Base-by-base conservation (phyloP, 2,888 invertebrate species). In the Lasius fuliginosus region DNA sequence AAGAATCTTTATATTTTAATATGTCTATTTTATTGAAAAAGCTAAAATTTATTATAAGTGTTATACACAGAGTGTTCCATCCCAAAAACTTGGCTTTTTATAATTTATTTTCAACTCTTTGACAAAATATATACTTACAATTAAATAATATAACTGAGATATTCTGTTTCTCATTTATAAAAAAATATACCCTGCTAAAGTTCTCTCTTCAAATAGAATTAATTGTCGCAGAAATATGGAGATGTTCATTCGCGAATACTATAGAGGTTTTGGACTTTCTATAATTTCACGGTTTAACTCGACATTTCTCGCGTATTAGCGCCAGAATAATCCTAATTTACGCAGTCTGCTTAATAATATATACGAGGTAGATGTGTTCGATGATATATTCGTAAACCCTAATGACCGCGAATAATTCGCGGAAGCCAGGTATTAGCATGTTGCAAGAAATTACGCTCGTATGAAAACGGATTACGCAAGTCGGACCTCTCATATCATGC, bases 1-100 rank as follows among this genome's bases (percentile, higher is more conserved):
- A 33, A 75, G 15, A 0, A 30, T n/a, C n/a, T 67, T 5, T 64
- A 46, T 53, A 53, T 62, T 62, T 67, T 46, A 73, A 40, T 5
- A 1, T 33, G 12, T 30, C 40, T 60, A 33, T 18, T 30, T 30
- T 30, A 33, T 15, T 46, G 9, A 33, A 23, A 33, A 15, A 49
- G 1, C 18, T 18, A 18, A 18, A 18, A 18, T 6, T 49, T 18
- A 49, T 49, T 5, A 49, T 5, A 49, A 1, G 18, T 49, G 18
- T 1, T 1, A 1, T 49, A 49, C 18, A 18, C 49, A 18, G 18
- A n/a, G 18, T 18, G 6, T n/a, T 53, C 6, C n/a, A 6, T 15
- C 42, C 0, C 6, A 18, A 49, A 53, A 53, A 53, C n/a, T 8
- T 53, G 2, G 6, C 2, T 53, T 8, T n/a, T n/a, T 18, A 46